A percentile compares a stretch with the other conserved stretches of the same genome.
Conservation (phyloP, 2,113 vertebrate genomes). For the Syngnathus scovelli region DNA sequence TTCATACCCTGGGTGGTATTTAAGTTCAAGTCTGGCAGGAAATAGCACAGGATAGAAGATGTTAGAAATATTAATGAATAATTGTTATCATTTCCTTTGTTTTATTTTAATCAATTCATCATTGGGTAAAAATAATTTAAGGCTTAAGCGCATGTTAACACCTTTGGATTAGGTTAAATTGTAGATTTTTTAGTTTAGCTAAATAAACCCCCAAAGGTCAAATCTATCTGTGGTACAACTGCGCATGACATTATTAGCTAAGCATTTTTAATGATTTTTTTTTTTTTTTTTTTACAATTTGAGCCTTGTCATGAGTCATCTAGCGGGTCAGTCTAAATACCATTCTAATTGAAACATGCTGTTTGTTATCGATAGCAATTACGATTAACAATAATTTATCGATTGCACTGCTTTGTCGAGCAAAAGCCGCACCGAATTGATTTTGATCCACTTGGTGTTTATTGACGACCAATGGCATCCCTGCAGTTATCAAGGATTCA, state of each 20-base stretch:
- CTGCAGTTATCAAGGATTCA: not conserved
- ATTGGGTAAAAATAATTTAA: not conserved
- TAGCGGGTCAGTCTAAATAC: not conserved
- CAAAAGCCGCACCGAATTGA: not conserved
- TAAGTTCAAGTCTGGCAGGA: not conserved
- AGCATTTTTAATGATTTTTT: not conserved
- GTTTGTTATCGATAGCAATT: slow-evolving; percentile 11
- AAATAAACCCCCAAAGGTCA: not conserved
- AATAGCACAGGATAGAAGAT: not conserved
- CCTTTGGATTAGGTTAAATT: not conserved
- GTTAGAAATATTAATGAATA: not conserved
- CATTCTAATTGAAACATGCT: slow-evolving; percentile 9
- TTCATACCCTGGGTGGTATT: not conserved
- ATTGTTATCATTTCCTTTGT: not conserved
- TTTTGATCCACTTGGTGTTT: not conserved
- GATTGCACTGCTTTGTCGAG: not conserved
- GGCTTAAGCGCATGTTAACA: not conserved
- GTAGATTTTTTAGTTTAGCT: not conserved
- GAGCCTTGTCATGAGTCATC: not conserved
- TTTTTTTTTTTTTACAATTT: not conserved
- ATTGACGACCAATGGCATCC: not conserved
- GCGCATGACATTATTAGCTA: too few species aligned
- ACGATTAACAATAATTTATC: not conserved
- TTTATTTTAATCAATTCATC: not conserved
- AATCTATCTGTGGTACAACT: not conserved